Base-by-base conservation (phyloP, 2,113 vertebrate species). In the Rousettus leschenaultii region DNA sequence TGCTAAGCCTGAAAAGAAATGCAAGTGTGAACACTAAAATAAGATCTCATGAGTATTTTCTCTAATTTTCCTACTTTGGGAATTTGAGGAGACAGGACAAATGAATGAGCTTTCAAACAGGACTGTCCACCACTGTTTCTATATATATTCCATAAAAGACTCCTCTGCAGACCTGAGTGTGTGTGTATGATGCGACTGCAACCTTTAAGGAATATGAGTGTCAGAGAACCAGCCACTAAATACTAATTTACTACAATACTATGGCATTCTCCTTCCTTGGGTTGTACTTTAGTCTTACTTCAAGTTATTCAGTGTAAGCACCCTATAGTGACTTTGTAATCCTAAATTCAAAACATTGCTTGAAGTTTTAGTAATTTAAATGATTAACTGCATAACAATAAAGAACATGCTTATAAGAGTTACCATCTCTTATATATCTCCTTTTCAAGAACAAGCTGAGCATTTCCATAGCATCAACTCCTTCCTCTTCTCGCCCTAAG, bases 291-390 rank as follows among this genome's bases (percentile, higher is more conserved):
- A 55, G 45, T 89, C 10, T 66, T 91, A 86, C 22, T 66, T 95
- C 40, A 51, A 14, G 24, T 26, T 93, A 70, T 45, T 94, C 86
- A 61, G 10, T n/a, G 35, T 48, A 3, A 45, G 57, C 48, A 75
- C 35, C 4, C 51, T 65, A 2, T 79, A 85, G 68, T 68, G 33
- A 77, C 45, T 82, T 55, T 87, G 7, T 61, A 93, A 89, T 86
- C 40, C 26, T 80, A 95, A 89, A 97, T 79, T 90, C 84, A 90
- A 89, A 97, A 91, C 88, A 88, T 43, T 14, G 14, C 59, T 22
- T 45, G 59, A 68, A 22, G 26, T 63, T n/a, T 86, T 53, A 83
- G 8, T 55, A 96, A 86, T 77, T 82, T 55, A 91, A 55, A 91
- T 75, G 21, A 45, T 35, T 74, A 28, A 28, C 26, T 86, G 12